Percentiles rank a stretch among this genome's conserved stretches.
Evolutionary conservation across 2,888 invertebrate species (phyloP).

Genomic region (Lycia hirtaria): DNA sequence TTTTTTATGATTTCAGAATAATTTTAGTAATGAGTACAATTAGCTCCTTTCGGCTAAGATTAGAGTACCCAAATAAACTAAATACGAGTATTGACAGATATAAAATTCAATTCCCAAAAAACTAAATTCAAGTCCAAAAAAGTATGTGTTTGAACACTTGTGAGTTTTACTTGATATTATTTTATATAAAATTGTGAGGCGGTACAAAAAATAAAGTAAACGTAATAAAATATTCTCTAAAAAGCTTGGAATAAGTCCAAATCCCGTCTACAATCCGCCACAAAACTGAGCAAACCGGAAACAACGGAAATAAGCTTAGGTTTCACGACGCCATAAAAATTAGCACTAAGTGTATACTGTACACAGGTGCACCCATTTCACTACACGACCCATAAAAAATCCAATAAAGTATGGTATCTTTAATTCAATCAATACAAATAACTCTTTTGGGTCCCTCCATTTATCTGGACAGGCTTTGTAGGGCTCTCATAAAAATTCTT

Average conservation of each 20-base stretch:
- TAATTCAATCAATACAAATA: constrained; percentile 63
- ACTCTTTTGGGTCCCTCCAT: constrained; percentile 55
- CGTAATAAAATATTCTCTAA: not conserved
- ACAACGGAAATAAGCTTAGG: constrained; percentile 12
- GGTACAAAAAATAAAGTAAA: not conserved
- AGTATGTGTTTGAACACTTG: too few relatives aligned
- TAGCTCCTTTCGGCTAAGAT: too few relatives aligned
- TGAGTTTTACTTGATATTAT: too few relatives aligned
- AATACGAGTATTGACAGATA: too few relatives aligned
- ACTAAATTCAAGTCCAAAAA: too few relatives aligned
- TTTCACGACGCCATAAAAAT: constrained; percentile 33
- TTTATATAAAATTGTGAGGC: too few relatives aligned
- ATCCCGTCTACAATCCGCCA: not conserved
- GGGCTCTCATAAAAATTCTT: constrained; percentile 74
- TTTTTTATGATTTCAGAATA: too few relatives aligned
- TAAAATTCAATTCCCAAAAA: too few relatives aligned
- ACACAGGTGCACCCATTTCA: constrained; percentile 40
- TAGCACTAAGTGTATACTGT: constrained; percentile 23
- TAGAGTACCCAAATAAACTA: too few relatives aligned
- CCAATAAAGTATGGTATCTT: constrained; percentile 51
- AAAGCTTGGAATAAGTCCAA: constrained; percentile 2
- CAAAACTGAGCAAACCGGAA: constrained; percentile 7
- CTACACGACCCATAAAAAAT: constrained; percentile 43
- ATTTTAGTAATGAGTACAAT: too few relatives aligned
- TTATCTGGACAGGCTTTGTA: constrained; percentile 64